Conservation (phyloP, 2,113 vertebrate genomes). For the Leucopsar rothschildi region DNA sequence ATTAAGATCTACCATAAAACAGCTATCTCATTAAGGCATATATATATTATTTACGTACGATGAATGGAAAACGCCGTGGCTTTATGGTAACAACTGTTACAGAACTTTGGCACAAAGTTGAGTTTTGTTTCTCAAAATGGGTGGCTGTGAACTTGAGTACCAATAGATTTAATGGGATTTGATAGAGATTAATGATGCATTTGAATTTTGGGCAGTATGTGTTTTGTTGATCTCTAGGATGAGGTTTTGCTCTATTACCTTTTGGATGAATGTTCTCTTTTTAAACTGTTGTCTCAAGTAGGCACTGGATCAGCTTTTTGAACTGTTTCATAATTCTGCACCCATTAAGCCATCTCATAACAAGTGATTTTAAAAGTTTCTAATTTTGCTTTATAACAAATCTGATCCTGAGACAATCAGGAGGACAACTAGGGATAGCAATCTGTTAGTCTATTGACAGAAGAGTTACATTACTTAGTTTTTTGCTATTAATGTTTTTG, state of each 20-base stretch:
- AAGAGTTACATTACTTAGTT: neutral
- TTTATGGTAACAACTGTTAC: neutral
- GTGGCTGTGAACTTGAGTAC: neutral
- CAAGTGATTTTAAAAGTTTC: neutral
- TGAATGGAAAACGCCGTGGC: neutral
- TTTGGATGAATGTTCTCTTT: neutral
- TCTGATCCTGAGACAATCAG: neutral
- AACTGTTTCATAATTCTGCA: neutral
- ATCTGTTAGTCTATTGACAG: neutral
- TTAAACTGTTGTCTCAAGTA: neutral
- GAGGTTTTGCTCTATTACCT: neutral
- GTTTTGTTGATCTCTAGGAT: neutral
- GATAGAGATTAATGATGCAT: neutral
- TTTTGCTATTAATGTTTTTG: neutral
- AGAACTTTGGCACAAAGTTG: neutral
- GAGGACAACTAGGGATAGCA: neutral
- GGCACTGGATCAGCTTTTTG: neutral
- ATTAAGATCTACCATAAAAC: slow-evolving; percentile 23
- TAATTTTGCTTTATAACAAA: neutral
- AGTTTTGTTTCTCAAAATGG: neutral
- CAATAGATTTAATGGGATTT: neutral
- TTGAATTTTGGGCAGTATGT: neutral
- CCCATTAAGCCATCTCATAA: neutral
- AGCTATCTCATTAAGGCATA: neutral
- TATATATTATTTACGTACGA: neutral